Evolutionary conservation across 2,797 vertebrate genomes (phyloP).

Genomic region (Selene dorsalis): DNA sequence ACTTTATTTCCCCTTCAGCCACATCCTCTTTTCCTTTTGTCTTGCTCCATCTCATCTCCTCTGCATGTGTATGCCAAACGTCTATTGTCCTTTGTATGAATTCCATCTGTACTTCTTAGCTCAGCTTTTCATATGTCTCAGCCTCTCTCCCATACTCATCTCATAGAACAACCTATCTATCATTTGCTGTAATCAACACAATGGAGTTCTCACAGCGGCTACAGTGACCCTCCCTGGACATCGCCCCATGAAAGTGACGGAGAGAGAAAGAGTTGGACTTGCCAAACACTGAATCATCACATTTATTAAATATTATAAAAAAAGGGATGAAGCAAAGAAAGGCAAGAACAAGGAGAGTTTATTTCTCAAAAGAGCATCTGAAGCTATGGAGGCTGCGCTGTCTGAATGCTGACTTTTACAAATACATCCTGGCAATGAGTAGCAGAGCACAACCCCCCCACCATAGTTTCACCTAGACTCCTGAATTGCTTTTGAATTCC

Average conservation of each 20-base stretch:
- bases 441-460: slow-evolving; percentile 33
- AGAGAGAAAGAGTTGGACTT: slow-evolving; percentile 58
- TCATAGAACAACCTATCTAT: slow-evolving; percentile 63
- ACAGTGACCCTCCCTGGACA: slow-evolving; percentile 62
- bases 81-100: slow-evolving; percentile 9
- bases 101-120: slow-evolving; percentile 23
- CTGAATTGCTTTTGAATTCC: slow-evolving; percentile 8
- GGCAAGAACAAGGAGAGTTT: slow-evolving; percentile 34
- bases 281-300: slow-evolving; percentile 81
- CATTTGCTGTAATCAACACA: slow-evolving; percentile 80
- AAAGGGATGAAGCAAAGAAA: slow-evolving; percentile 38
- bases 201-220: slow-evolving; percentile 63
- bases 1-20: not conserved
- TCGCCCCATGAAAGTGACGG: slow-evolving; percentile 46
- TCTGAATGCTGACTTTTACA: slow-evolving; percentile 50
- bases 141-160: slow-evolving; percentile 39
- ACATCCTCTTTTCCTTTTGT: slow-evolving; percentile 19
- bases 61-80: slow-evolving; percentile 21
- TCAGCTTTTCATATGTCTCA: slow-evolving; percentile 32
- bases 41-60: slow-evolving; percentile 37
- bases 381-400: slow-evolving; percentile 52
- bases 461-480: slow-evolving; percentile 19
- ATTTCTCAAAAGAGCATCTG: slow-evolving; percentile 62
- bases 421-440: slow-evolving; percentile 23
- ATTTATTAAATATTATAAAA: slow-evolving; percentile 73